Evolutionary conservation across 1,140 invertebrate genomes (phyloP).

Genomic region (Episyrphus balteatus): DNA sequence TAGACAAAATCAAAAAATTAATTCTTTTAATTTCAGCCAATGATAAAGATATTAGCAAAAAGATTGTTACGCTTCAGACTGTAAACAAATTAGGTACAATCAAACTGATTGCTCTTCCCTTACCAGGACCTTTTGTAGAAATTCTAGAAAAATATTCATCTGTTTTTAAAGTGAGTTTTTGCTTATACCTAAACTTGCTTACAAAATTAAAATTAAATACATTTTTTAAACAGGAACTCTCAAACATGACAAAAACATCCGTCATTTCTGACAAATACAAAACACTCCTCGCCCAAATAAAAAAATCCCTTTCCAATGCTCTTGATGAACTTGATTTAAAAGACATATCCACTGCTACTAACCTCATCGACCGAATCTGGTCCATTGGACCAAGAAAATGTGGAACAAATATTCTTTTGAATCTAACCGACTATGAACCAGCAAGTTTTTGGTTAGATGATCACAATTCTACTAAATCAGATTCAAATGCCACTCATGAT

Average conservation of each 20-base stretch:
- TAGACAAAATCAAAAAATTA: too few species aligned
- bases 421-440: slow-evolving; percentile 48
- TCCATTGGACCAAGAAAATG: slow-evolving; percentile 80
- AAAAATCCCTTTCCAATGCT: slow-evolving; percentile 48
- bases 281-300: slow-evolving; percentile 38
- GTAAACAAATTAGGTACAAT: slow-evolving; percentile 62
- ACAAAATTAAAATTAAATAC: background rate
- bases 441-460: slow-evolving; percentile 21
- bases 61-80: slow-evolving; percentile 51
- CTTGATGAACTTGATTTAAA: slow-evolving; percentile 38
- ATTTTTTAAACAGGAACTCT: slow-evolving; percentile 12
- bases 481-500: slow-evolving; percentile 26
- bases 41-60: slow-evolving; percentile 39
- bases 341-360: slow-evolving; percentile 9
- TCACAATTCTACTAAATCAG: slow-evolving; percentile 10
- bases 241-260: slow-evolving; percentile 12
- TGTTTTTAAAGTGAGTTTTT: slow-evolving; percentile 39
- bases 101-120: slow-evolving; percentile 64
- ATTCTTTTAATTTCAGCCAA: slow-evolving; percentile 28
- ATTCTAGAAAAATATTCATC: slow-evolving; percentile 46
- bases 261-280: slow-evolving; percentile 24
- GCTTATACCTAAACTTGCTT: background rate
- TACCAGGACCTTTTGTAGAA: slow-evolving; percentile 62
- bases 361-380: slow-evolving; percentile 66
- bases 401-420: slow-evolving; percentile 81